These are phyloP conservation scores for Rhinolophus sinicus DNA, from an alignment of 2,113 vertebrate species.

Conservation along the genomic window DNA sequence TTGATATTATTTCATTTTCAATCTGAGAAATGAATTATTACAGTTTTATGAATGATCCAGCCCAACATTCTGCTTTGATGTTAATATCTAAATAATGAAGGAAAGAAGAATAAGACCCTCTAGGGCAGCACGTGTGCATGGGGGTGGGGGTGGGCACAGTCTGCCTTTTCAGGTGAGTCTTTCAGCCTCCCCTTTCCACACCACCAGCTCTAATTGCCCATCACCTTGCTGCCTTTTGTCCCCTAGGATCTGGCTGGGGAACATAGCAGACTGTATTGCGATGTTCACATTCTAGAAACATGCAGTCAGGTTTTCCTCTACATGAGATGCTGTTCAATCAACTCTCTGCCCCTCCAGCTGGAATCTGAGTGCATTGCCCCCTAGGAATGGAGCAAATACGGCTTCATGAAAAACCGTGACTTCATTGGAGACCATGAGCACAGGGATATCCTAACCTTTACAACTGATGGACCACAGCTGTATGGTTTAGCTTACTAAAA, in stretches of 20 bases:
- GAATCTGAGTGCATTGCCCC: background rate
- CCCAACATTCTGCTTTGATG: background rate
- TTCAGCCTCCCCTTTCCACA: background rate
- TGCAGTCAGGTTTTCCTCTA: background rate
- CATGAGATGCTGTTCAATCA: background rate
- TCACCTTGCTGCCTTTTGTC: background rate
- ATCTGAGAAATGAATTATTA: background rate
- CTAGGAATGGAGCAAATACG: background rate
- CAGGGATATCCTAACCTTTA: constrained; percentile 24
- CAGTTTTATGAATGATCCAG: background rate
- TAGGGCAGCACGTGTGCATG: fast-evolving
- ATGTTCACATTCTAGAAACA: background rate
- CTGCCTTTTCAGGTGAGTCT: no score
- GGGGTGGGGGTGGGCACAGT: no score
- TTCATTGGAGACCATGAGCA: background rate
- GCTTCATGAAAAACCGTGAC: background rate
- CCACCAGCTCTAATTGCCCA: background rate
- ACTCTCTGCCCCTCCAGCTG: background rate
- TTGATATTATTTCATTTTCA: background rate
- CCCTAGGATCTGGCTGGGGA: background rate
- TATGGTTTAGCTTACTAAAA: background rate
- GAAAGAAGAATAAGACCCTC: no score
- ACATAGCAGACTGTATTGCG: background rate
- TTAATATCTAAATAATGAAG: background rate
- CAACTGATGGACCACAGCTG: background rate